Conservation (phyloP, 2,113 vertebrate genomes). For the Dolichallabes microphthalmus region DNA sequence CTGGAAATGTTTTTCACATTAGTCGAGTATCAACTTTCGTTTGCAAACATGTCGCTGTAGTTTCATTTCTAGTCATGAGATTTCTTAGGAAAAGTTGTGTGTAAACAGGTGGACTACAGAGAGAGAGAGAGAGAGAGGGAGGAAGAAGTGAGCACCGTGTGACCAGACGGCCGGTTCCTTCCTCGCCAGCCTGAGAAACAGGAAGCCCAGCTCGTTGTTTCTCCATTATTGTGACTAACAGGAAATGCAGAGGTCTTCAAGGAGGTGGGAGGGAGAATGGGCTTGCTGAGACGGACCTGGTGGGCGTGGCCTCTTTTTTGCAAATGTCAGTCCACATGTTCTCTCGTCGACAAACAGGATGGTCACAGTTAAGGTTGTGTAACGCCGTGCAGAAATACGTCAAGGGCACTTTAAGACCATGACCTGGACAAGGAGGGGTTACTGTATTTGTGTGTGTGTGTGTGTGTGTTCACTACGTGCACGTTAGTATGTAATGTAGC, state of each 20-base stretch:
- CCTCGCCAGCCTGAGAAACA: constrained; percentile 77
- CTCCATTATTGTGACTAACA: constrained; percentile 74
- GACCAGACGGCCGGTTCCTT: constrained; percentile 75
- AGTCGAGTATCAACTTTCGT: background rate
- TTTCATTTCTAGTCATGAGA: no score
- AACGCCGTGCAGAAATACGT: background rate
- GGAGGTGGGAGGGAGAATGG: constrained; percentile 48
- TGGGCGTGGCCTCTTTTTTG: background rate
- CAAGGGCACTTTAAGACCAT: background rate
- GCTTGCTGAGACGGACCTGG: constrained; percentile 11
- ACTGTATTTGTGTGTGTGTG: background rate
- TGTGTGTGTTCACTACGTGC: background rate
- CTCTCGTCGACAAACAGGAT: constrained; percentile 9
- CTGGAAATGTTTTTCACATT: background rate
- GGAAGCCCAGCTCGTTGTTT: constrained; percentile 72
- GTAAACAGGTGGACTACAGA: constrained; percentile 24
- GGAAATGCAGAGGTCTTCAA: constrained; percentile 77
- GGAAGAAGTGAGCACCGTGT: constrained; percentile 68
- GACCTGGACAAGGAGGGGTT: background rate
- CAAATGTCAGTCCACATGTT: constrained; percentile 12
- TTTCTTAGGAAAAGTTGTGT: constrained; percentile 1
- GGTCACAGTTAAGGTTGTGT: background rate
- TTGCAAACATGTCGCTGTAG: background rate
- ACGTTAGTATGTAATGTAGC: background rate
- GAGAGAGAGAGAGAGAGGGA: constrained; percentile 24